Base-by-base conservation (phyloP, 2,888 invertebrate species). In the Sarcophaga subvicina region DNA sequence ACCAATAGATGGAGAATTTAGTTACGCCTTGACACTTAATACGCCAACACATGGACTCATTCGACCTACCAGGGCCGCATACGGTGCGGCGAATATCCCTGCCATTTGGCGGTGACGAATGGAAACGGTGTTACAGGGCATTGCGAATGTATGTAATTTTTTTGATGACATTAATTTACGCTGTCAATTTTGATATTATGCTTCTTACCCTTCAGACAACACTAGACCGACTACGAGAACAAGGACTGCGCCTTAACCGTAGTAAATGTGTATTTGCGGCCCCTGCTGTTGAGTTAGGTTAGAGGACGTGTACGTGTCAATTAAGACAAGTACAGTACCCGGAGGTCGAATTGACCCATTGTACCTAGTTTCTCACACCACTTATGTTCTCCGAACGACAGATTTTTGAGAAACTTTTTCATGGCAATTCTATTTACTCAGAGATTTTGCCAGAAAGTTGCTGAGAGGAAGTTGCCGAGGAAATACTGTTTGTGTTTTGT, bases 211-310 rank as follows among this genome's bases (percentile, higher is more conserved):
- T 10, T 45, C 25, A 25, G 25, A 25, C 25, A 25, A 25, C 25
- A 25, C 25, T 25, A 25, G 25, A 3, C 25, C 2, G 25, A 25
- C 25, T 80, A 27, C 64, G 54, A 11, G 71, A 71, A 20, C 49
- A 63, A 11, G 71, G 79, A 6, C 25, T 80, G 4, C 70, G 54
- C 12, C 20, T 80, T 5, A 80, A 80, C 14, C 72, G 66, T 59
- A 47, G 54, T 17, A 72, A 80, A 77, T 78, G 67, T 54, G 69
- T 88, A 49, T 86, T 88, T 54, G 88, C 82, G 10, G 75, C 85
- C 20, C 59, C 72, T 12, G 73, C 80, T 22, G 82, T 80, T 1
- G 73, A 86, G 54, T 84, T 86, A 22, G 22, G 22, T 22, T 22
- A 22, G 22, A 22, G 22, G 22, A 22, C 22, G 22, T 22, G 22